A percentile compares a stretch with the other conserved stretches of the same genome.
phyloP scores from a whole-genome alignment of 2,113 vertebrate species.

The Chrysemys picta region DNA sequence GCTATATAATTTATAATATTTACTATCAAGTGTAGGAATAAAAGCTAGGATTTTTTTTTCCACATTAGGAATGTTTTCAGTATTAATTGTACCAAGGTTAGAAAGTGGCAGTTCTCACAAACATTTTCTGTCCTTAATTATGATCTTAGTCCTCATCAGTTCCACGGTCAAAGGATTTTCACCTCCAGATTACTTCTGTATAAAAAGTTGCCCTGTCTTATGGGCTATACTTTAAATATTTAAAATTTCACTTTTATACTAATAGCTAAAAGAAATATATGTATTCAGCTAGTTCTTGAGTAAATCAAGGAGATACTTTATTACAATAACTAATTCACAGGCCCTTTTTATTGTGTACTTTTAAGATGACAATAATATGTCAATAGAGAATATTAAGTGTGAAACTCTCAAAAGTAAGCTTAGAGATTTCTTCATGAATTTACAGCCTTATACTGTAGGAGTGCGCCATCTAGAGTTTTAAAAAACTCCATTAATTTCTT shows the following conservation, averaged over 20 bases:
- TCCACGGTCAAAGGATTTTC: not conserved
- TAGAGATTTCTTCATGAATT: not conserved
- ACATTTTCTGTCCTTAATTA: not conserved
- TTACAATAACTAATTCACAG: not conserved
- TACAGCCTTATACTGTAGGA: constrained; percentile 27
- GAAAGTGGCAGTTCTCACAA: not conserved
- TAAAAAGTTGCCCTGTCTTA: not conserved
- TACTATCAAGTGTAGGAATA: not conserved
- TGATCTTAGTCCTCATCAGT: not conserved
- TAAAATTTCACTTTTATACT: not conserved
- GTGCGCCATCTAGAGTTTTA: constrained; percentile 75
- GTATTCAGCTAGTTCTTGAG: not conserved
- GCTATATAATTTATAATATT: not conserved
- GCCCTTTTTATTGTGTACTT: not conserved
- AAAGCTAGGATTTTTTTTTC: not conserved
- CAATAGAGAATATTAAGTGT: not conserved
- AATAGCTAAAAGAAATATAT: not conserved
- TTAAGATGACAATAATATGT: not conserved
- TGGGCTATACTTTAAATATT: not conserved
- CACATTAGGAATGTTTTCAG: not conserved
- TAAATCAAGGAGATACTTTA: not conserved
- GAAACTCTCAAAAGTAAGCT: not conserved
- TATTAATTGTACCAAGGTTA: not conserved
- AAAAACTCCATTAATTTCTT: not conserved
- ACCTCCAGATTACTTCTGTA: not conserved